phyloP scores from a whole-genome alignment of 2,113 vertebrate genomes.

The Miniopterus natalensis region DNA sequence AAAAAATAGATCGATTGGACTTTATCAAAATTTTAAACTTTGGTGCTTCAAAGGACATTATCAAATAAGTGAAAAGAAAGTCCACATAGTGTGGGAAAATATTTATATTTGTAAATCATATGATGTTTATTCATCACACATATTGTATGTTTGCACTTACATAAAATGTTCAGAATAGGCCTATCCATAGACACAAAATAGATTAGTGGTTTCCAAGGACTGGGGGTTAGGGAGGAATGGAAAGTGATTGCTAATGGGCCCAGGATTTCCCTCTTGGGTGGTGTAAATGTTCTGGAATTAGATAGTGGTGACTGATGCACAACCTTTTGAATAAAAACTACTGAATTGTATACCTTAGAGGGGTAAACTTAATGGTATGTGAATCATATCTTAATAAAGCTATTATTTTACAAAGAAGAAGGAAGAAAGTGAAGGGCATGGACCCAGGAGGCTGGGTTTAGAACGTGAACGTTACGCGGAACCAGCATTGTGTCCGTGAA shows the following conservation, averaged over 20 bases:
- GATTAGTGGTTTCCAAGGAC: background rate
- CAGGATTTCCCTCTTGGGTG: background rate
- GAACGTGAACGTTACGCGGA: background rate
- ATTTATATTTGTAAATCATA: slow-evolving; percentile 14
- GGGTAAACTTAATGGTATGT: background rate
- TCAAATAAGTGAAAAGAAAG: slow-evolving; percentile 33
- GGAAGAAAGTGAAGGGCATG: background rate
- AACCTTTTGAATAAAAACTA: slow-evolving; percentile 3
- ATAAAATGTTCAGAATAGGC: background rate
- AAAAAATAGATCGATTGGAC: background rate
- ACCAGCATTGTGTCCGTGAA: background rate
- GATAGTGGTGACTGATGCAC: background rate
- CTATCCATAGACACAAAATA: background rate
- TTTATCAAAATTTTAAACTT: slow-evolving; percentile 13
- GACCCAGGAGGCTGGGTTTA: background rate
- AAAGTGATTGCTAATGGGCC: background rate
- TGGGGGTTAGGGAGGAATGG: background rate
- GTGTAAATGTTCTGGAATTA: background rate
- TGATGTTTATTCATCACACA: background rate
- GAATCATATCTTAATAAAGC: background rate
- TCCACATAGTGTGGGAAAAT: background rate
- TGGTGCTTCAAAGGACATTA: background rate
- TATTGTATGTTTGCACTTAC: background rate
- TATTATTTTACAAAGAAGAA: background rate
- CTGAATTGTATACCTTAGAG: background rate